Percentiles rank a stretch among this genome's conserved stretches.
phyloP scores from a whole-genome alignment of 1,140 invertebrate genomes.

The Himalopsyche phryganea region DNA sequence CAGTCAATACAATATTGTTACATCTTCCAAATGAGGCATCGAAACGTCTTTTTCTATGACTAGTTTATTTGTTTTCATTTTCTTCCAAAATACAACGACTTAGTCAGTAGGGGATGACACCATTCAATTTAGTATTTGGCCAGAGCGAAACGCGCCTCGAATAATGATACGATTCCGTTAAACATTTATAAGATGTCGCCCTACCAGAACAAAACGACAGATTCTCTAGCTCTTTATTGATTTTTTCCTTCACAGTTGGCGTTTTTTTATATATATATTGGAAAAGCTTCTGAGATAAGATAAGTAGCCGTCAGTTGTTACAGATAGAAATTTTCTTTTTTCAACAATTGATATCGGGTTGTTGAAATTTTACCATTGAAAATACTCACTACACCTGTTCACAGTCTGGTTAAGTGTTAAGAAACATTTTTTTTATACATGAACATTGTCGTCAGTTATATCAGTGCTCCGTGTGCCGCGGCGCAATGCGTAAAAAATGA shows the following conservation, averaged over 20 bases:
- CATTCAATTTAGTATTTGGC: slow-evolving; percentile 33
- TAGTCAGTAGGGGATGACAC: slow-evolving; percentile 6
- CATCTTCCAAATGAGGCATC: background rate
- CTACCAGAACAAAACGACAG: background rate
- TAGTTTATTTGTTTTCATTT: background rate
- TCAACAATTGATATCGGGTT: no score
- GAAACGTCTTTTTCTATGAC: background rate
- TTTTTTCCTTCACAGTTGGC: slow-evolving; percentile 9
- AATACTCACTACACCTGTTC: no score
- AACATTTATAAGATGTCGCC: slow-evolving; percentile 32
- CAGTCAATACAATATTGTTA: no score
- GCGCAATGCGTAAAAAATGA: no score
- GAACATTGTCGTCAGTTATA: no score
- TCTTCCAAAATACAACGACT: background rate
- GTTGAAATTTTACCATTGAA: no score
- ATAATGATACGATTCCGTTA: slow-evolving; percentile 27
- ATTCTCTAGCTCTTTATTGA: slow-evolving; percentile 25
- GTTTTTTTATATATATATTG: background rate
- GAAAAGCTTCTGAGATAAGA: background rate
- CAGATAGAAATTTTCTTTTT: no score
- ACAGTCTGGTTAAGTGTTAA: no score
- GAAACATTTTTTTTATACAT: no score
- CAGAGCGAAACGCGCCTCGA: slow-evolving; percentile 18
- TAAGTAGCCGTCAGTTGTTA: no score
- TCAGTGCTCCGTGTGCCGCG: no score